Percentiles rank a stretch among this genome's conserved stretches.
Conservation (phyloP, 1,140 invertebrate species). For the Drosophila bipectinata region DNA sequence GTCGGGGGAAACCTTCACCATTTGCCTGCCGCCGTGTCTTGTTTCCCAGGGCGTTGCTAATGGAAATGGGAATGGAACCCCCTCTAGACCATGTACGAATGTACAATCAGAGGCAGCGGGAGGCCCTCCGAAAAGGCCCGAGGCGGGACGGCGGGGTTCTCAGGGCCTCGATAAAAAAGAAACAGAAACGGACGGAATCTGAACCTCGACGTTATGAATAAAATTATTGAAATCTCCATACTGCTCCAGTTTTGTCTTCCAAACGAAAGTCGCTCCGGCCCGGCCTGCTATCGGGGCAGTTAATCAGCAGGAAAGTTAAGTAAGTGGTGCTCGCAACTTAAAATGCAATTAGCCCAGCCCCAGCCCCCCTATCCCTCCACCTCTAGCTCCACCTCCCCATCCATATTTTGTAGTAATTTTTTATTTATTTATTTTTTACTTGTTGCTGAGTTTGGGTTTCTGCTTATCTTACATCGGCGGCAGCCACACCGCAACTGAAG, state of each 20-base stretch:
- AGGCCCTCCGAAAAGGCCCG: not conserved
- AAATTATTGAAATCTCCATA: conserved; percentile 1
- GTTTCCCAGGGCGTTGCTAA: conserved; percentile 34
- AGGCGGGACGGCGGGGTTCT: not conserved
- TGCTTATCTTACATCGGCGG: conserved; percentile 16
- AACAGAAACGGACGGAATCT: not conserved
- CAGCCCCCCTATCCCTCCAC: not conserved
- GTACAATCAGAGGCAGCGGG: not conserved
- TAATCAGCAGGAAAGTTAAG: not conserved
- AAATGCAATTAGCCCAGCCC: conserved; percentile 1
- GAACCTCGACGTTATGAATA: not conserved
- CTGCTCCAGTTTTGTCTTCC: not conserved
- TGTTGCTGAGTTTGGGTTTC: not conserved
- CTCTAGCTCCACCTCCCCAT: no score
- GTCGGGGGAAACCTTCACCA: conserved; percentile 3
- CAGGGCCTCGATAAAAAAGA: not conserved
- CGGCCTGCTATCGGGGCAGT: not conserved
- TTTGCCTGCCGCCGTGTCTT: conserved; percentile 9
- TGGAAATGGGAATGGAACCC: conserved; percentile 44
- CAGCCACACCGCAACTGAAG: not conserved
- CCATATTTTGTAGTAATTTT: not conserved
- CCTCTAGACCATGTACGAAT: conserved; percentile 1
- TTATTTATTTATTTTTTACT: conserved; percentile 7
- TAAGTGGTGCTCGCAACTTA: conserved; percentile 1
- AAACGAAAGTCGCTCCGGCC: not conserved